Evolutionary conservation across 2,797 vertebrate genomes (phyloP).

Genomic region (Rhyacichthys aspro): DNA sequence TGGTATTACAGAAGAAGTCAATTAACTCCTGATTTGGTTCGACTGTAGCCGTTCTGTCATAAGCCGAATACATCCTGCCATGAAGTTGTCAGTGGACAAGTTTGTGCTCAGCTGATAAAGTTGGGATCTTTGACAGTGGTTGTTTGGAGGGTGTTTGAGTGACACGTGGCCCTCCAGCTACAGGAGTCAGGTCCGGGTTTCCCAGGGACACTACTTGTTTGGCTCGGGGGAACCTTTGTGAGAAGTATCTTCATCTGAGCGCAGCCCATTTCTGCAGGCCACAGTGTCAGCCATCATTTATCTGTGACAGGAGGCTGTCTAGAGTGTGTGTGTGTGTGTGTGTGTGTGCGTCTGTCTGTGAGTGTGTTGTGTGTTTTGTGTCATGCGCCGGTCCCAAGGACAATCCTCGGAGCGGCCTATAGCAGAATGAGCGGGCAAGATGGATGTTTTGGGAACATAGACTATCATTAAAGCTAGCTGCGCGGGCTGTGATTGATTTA

Average conservation of each 20-base stretch:
- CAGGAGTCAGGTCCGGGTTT: conserved; percentile 67
- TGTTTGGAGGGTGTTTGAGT: conserved; percentile 77
- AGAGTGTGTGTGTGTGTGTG: conserved; percentile 36
- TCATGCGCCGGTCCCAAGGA: conserved; percentile 60
- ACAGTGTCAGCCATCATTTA: conserved; percentile 77
- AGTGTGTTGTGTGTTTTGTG: conserved; percentile 33
- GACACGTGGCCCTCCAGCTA: conserved; percentile 73
- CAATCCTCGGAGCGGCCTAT: conserved; percentile 27
- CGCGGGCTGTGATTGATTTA: conserved; percentile 70
- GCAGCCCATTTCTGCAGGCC: conserved; percentile 71
- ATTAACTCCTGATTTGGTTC: too few relatives aligned
- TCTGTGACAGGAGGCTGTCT: conserved; percentile 69
- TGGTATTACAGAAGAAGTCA: too few relatives aligned
- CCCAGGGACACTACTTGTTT: conserved; percentile 76
- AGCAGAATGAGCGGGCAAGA: conserved; percentile 54
- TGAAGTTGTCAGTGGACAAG: conserved; percentile 74
- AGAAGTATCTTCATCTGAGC: conserved; percentile 77
- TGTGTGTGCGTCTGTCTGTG: conserved; percentile 9
- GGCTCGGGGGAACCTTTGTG: conserved; percentile 75
- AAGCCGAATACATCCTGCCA: conserved; percentile 43
- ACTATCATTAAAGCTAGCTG: conserved; percentile 68
- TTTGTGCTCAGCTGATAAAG: conserved; percentile 70
- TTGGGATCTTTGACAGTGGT: conserved; percentile 67
- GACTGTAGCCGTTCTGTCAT: not conserved
- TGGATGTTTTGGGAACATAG: conserved; percentile 68